Base-by-base conservation (phyloP, 2,888 invertebrate species). In the Troides helena region DNA sequence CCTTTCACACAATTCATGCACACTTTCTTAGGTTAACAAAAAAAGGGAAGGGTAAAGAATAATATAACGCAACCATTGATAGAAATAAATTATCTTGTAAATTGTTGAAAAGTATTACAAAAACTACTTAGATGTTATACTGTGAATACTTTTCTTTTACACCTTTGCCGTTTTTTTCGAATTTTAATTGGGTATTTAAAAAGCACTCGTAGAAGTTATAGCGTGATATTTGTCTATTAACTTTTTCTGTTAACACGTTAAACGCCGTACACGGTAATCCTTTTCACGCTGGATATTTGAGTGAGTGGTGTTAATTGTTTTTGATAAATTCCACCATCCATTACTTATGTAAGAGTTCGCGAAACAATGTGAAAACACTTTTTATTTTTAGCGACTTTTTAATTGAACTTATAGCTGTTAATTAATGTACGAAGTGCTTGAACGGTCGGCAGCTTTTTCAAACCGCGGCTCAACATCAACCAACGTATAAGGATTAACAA, bases 291-390 rank as follows among this genome's bases (percentile, higher is more conserved):
- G 53, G 50, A 67, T 43, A n/a, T 60, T 21, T 53, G 46, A 56
- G 39, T 56, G 64, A 59, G 66, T 59, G 60, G 67, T 67, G 70
- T 60, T 67, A 70, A 70, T 67, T 63, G 59, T 67, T 70, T 70
- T 70, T 50, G 46, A 46, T 70, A 70, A 70, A 62, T 60, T 67
- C 63, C 56, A 39, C 53, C 60, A 50, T 12, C 53, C 63, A 21
- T 30, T 30, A 21, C 43, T 69, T 66, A 66, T 58, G 43, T 63
- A 70, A 66, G 50, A 46, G 59, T 62, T 59, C 53, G 39, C 23
- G 5, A 4, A 58, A 58, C 25, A 58, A 59, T 46, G n/a, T n/a
- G 6, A 53, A n/a, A 53, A n/a, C n/a, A 53, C n/a, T 53, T 53
- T 53, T 53, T 53, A 18, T 12, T 53, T 46, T n/a, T 53, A n/a